phyloP scores from a whole-genome alignment of 2,797 vertebrate species.

The Sparidentex hasta region DNA sequence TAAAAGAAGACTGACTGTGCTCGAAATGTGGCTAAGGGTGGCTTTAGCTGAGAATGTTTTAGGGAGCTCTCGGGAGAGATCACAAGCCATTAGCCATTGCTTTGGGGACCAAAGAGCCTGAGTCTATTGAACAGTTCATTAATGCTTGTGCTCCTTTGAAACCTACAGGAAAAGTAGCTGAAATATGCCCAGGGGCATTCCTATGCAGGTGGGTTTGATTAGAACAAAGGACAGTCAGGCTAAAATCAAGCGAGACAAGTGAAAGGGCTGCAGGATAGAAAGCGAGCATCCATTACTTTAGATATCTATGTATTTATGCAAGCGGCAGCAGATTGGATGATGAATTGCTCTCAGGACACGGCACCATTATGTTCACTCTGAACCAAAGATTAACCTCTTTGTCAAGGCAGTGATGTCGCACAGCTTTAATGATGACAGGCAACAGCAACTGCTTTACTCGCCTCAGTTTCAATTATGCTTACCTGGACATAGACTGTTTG shows the following conservation, averaged over 20 bases:
- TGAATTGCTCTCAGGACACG: slow-evolving; percentile 34
- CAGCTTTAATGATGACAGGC: slow-evolving; percentile 27
- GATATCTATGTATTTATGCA: slow-evolving; percentile 42
- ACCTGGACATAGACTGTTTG: slow-evolving; percentile 39
- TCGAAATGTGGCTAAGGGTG: slow-evolving; percentile 60
- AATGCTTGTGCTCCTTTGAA: slow-evolving; percentile 70
- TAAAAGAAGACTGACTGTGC: slow-evolving; percentile 41
- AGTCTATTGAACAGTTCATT: slow-evolving; percentile 78
- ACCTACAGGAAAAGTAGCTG: slow-evolving; percentile 54
- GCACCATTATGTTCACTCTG: slow-evolving; percentile 32
- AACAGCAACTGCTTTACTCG: slow-evolving; percentile 21
- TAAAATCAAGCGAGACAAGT: slow-evolving; percentile 30
- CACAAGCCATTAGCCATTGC: slow-evolving; percentile 71
- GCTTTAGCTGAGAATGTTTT: slow-evolving; percentile 54
- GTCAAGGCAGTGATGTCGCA: slow-evolving; percentile 28
- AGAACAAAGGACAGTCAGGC: slow-evolving; percentile 52
- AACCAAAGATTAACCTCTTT: slow-evolving; percentile 48
- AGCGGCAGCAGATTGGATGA: slow-evolving; percentile 27
- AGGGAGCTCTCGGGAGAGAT: slow-evolving; percentile 65
- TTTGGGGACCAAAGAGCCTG: slow-evolving; percentile 62
- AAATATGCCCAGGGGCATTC: slow-evolving; percentile 55
- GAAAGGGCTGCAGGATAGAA: slow-evolving; percentile 15
- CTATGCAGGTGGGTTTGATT: slow-evolving; percentile 48
- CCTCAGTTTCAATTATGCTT: slow-evolving; percentile 28
- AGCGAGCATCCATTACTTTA: slow-evolving; percentile 27